Conservation (phyloP, 2,113 vertebrate genomes). For the Capricornis sumatraensis region DNA sequence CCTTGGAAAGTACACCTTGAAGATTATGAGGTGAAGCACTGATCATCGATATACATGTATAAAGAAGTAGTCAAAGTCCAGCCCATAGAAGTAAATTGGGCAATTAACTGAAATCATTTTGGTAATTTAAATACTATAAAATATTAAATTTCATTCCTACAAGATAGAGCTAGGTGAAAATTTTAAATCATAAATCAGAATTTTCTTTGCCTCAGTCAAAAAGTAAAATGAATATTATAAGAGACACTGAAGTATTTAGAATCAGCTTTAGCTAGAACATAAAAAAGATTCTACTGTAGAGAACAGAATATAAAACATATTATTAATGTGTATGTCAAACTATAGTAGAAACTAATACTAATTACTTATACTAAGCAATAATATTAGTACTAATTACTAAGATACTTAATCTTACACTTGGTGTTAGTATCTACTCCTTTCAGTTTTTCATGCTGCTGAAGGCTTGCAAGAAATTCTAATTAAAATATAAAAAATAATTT, state of each 20-base stretch:
- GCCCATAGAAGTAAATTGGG: not conserved
- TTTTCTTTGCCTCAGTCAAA: not conserved
- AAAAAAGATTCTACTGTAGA: not conserved
- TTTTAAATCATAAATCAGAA: not conserved
- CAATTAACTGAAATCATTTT: constrained; percentile 8
- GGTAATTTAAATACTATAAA: not conserved
- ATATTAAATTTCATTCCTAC: not conserved
- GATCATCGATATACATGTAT: not conserved
- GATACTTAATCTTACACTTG: not conserved
- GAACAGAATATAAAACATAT: not conserved
- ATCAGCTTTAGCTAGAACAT: not conserved
- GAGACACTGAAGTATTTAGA: not conserved
- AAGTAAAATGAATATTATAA: constrained; percentile 5
- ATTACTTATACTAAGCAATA: not conserved
- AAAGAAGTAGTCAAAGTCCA: not conserved
- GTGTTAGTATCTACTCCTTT: not conserved
- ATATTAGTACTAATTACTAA: not conserved
- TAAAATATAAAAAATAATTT: not conserved
- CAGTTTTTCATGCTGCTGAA: not conserved
- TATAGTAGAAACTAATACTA: not conserved
- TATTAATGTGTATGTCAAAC: not conserved
- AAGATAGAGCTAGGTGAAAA: not conserved
- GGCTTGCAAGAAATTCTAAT: not conserved
- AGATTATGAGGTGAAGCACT: not conserved
- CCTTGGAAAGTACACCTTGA: not conserved